Conservation (phyloP, 2,113 vertebrate species). For the Podiceps cristatus region DNA sequence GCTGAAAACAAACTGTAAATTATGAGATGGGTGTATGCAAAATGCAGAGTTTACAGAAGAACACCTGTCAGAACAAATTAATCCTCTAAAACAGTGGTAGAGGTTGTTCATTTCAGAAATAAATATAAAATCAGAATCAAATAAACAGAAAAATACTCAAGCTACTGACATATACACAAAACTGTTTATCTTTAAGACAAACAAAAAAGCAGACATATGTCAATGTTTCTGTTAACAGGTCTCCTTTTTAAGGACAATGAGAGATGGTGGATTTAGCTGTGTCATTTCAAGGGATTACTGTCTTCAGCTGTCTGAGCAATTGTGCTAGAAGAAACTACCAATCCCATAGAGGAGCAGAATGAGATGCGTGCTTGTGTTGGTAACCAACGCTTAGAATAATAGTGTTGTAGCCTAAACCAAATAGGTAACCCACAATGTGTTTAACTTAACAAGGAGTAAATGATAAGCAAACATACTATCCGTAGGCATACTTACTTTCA, state of each 20-base stretch:
- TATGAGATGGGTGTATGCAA: neutral
- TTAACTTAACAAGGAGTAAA: neutral
- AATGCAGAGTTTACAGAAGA: neutral
- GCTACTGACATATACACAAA: neutral
- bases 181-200: neutral
- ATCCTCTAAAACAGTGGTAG: neutral
- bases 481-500: neutral
- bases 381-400: neutral
- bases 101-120: neutral
- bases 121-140: neutral
- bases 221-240: neutral
- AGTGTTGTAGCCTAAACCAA: neutral
- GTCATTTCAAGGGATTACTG: neutral
- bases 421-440: neutral
- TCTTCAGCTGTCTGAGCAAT: neutral
- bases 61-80: neutral
- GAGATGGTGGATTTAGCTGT: neutral
- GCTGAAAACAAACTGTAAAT: neutral
- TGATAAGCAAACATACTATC: neutral
- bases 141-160: neutral
- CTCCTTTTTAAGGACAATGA: neutral
- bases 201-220: neutral
- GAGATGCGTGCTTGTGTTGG: neutral
- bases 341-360: neutral
- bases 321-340: neutral